Evolutionary conservation across 2,888 invertebrate species (phyloP), one percentile per base, ranked within the genome.

Genomic region (Platycheirus albimanus): DNA sequence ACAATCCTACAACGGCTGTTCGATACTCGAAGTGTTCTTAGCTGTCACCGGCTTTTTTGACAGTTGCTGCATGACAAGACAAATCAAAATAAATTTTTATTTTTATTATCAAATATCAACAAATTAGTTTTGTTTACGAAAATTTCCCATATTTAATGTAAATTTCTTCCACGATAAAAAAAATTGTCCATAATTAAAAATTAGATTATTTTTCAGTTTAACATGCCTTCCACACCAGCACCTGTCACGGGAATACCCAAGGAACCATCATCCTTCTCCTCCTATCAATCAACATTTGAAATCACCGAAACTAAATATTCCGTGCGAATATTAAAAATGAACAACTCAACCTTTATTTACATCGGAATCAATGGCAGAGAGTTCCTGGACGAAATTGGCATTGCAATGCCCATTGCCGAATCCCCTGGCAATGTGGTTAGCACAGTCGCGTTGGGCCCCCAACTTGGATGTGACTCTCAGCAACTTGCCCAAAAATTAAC

Each of bases 241-340:
- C 8, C 7, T 15, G 24, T n/a, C 28, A 0, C 24, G 13, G 28
- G 11, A 11, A 41, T 41, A 2, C 0, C 19, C n/a, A 24, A 63
- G 19, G 77, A 78, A 52, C 30, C 72, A 20, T 85, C 90, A 3
- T 87, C 80, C 5, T 89, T 91, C 85, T 79, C 85, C 30, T 77
- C 89, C 0, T 89, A 91, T 70, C 77, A 85, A 17, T 91, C 91
- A 77, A 77, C 84, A 4, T 87, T 88, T 0, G 88, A 89, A 80
- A 86, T 91, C 20, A 78, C 85, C 10, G 91, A 91, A 52, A 87
- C 81, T 38, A 87, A 86, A 52, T 88, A 91, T 43, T 85, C 88
- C 19, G 91, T 90, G 85, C 90, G 92, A 86, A 87, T 91, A 13
- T 86, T 92, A 4, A 90, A 91, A 87, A 90, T 92, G 91, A 81